Evolutionary conservation across 1,140 invertebrate species (phyloP), one percentile per base, ranked within the genome.

Genomic region (Anastatus disparis): DNA sequence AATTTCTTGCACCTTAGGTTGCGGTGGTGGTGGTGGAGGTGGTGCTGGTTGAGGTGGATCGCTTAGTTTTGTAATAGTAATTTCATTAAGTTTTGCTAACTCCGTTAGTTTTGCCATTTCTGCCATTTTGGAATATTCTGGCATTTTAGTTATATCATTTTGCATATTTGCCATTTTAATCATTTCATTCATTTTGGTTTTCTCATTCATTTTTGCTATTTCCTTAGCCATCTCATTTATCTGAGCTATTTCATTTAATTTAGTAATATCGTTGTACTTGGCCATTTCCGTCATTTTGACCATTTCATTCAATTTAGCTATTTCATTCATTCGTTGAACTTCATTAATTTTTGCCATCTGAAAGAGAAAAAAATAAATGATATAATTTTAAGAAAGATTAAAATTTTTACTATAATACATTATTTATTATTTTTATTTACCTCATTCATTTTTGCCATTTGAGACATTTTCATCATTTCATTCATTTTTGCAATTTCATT

Each of bases 151-250:
- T 1, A 85, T 82, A 29, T 86, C 84, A 50, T 83, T 84, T 38
- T 86, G 84, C 76, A 85, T 84, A 26, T 82, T 84, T 1, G 83
- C 82, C 78, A 86, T 83, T 73, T 86, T 86, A 0, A 86, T 85
- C 79, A 85, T 85, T 35, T 86, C 85, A n/a, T 83, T 85, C 81
- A 86, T 84, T 62, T 86, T 86, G 3, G 80, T 82, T 38, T 85
- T 86, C 44, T 86, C 85, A 22, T 85, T 86, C 77, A 86, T 84
- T 52, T 86, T 86, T 0, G 82, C 85, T 8, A 86, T 84, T 58
- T 85, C 85, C 53, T 85, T 86, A 1, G 84, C 82, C 83, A 86
- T 83, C 59, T 86, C 85, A 22, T 84, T 86, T 0, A 85, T 85
- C 48, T 86, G 84, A 10, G 84, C 85, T n/a, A 86, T 79, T 59